Base-by-base conservation (phyloP, 2,888 invertebrate species). In the Onthophagus sagittarius region DNA sequence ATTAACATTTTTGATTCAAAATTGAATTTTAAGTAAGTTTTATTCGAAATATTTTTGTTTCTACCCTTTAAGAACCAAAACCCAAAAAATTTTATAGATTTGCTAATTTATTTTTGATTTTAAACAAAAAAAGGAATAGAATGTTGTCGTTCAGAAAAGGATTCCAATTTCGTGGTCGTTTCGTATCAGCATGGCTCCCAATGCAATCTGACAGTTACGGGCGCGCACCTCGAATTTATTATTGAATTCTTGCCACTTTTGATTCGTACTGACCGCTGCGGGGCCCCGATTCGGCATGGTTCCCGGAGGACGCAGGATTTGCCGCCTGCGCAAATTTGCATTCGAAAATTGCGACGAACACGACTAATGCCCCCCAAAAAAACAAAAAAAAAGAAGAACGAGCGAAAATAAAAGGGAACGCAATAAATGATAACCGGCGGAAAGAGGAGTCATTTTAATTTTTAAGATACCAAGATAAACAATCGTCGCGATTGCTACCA, bases 161-260 rank as follows among this genome's bases (percentile, higher is more conserved):
- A 53, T 53, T 53, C 39, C 39, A 53, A 53, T 53, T 53, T 53
- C 39, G 39, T 11, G 39, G 11, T 11, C 39, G 39, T 11, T 53
- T 11, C 39, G 11, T 53, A 53, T 53, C 39, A 53, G 39, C 39
- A 53, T 53, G 39, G 39, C 9, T 23, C 39, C 39, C 39, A 53
- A 53, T 53, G 39, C 39, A 53, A 53, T 53, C 39, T 70, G 75
- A 75, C 75, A 75, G 75, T 75, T 73, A 75, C 72, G 69, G 72
- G 65, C 14, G 63, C 73, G 71, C 71, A 73, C 71, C 69, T 69
- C 39, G 72, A 75, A 75, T 75, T 75, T 75, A 75, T 75, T 75
- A 75, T 72, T 69, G 71, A 75, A 71, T 73, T 72, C 70, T 69
- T 71, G 69, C 72, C 69, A 72, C 70, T 64, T 70, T 71, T 64